Evolutionary conservation across 2,888 invertebrate genomes (phyloP).

Genomic region (Hydrotaea diabolus): DNA sequence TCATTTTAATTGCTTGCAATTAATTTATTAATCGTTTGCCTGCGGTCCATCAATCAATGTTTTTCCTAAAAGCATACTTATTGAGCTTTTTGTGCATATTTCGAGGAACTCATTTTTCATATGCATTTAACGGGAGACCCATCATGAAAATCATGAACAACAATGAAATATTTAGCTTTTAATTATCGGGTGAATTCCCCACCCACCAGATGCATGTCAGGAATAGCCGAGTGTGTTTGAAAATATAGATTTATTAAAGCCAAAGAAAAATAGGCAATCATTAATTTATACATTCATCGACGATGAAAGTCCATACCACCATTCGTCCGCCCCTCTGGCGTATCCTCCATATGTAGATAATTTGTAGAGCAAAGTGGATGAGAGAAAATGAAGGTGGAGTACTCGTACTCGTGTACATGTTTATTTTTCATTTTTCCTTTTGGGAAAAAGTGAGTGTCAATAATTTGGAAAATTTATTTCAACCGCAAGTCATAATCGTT

Average conservation of each 20-base stretch:
- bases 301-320: conserved; percentile 2
- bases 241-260: conserved; percentile 28
- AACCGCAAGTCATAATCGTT: conserved; percentile 30
- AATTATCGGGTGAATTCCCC: conserved; percentile 56
- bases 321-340: conserved; percentile 23
- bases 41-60: no score
- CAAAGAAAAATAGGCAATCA: conserved; percentile 63
- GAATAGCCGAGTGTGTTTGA: not conserved
- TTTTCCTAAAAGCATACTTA: not conserved
- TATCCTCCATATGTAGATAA: not conserved
- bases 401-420: no score
- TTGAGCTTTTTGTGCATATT: not conserved
- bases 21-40: no score
- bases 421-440: not conserved
- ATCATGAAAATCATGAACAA: not conserved
- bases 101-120: not conserved
- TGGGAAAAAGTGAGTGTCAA: conserved; percentile 58
- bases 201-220: conserved; percentile 30
- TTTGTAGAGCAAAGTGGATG: conserved; percentile 39
- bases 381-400: conserved; percentile 1
- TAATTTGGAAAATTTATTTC: conserved; percentile 55
- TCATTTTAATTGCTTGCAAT: no score
- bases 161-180: conserved; percentile 43
- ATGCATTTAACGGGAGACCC: not conserved
- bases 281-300: conserved; percentile 67